These are phyloP conservation scores for Chlorops oryzae DNA, from an alignment of 1,140 invertebrate genomes.

Conservation along the genomic window DNA sequence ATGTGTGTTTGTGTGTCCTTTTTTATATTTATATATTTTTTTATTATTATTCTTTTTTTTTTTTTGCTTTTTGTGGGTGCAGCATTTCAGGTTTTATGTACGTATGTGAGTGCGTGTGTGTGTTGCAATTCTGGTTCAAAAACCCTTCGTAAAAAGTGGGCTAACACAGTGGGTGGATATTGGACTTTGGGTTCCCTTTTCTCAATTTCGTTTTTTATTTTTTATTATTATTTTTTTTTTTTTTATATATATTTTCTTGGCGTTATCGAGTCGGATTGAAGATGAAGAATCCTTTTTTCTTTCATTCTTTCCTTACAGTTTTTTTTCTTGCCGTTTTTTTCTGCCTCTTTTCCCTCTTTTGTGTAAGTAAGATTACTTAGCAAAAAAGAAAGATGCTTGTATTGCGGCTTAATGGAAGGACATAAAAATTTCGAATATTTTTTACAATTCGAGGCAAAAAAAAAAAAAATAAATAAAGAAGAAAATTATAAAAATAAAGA, in stretches of 20 bases:
- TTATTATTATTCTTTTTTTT: no score
- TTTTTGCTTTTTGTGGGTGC: no score
- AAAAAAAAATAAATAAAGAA: slow-evolving; percentile 12
- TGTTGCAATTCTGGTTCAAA: no score
- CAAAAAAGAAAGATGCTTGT: slow-evolving; percentile 1
- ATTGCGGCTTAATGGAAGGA: slow-evolving; percentile 6
- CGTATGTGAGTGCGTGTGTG: no score
- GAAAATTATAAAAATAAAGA: slow-evolving; percentile 12
- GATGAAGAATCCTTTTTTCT: no score
- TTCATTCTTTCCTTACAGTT: background rate
- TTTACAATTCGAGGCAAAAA: slow-evolving; percentile 10
- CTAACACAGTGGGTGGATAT: no score
- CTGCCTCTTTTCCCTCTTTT: slow-evolving; percentile 17
- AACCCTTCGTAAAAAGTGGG: no score
- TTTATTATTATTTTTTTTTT: slow-evolving; percentile 7
- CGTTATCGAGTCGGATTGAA: background rate
- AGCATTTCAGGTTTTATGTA: no score
- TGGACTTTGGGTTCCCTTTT: no score
- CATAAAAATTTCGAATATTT: slow-evolving; percentile 6
- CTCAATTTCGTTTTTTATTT: no score
- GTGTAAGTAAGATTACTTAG: slow-evolving; percentile 23
- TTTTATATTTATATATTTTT: no score
- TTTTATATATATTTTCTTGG: slow-evolving; percentile 9
- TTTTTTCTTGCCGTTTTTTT: background rate
- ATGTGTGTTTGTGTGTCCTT: no score